Conservation (phyloP, 2,113 vertebrate genomes). For the Mirza zaza region DNA sequence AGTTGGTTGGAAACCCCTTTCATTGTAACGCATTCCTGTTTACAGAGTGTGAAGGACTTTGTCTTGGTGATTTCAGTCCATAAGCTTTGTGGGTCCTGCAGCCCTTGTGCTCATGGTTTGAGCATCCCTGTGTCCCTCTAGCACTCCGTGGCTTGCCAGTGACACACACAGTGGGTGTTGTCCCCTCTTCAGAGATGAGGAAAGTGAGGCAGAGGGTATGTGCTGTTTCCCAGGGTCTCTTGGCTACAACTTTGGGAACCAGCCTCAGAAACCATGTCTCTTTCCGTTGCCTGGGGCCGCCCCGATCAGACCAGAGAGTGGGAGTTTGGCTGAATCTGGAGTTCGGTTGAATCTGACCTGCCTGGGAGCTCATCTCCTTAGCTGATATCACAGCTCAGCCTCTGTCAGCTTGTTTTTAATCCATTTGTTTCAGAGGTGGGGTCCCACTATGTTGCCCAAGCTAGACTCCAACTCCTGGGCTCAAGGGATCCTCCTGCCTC, state of each 20-base stretch:
- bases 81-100: not conserved
- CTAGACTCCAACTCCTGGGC: no score
- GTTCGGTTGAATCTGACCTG: not conserved
- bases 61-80: fast-evolving
- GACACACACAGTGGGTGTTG: not conserved
- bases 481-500: no score
- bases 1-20: not conserved
- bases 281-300: not conserved
- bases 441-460: no score
- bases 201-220: not conserved
- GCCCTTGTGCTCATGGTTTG: not conserved
- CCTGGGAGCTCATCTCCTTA: not conserved
- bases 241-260: fast-evolving
- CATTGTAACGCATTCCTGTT: not conserved
- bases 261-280: not conserved
- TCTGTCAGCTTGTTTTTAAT: not conserved
- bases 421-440: no score
- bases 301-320: not conserved
- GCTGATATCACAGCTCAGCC: not conserved
- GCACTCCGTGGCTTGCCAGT: not conserved
- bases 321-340: not conserved
- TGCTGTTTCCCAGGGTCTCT: not conserved
- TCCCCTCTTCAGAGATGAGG: not conserved
- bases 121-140: not conserved
- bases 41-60: not conserved